phyloP scores from a whole-genome alignment of 2,888 invertebrate species.

The Adelognathus sp. region DNA sequence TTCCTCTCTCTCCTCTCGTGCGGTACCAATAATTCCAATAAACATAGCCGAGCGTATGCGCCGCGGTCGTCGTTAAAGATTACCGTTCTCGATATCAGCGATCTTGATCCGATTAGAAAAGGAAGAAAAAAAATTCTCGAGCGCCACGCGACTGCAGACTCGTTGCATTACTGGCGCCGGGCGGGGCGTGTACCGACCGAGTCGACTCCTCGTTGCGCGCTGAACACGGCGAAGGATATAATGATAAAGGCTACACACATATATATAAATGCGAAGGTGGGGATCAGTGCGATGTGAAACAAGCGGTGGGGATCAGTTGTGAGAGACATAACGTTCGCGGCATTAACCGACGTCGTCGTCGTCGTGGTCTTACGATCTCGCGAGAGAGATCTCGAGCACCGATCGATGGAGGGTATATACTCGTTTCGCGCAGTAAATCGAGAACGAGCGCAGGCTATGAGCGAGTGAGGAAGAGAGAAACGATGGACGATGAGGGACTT shows the following conservation, averaged over 20 bases:
- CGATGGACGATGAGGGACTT: neutral
- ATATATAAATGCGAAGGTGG: constrained; percentile 23
- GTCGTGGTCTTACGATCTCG: neutral
- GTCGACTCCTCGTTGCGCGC: constrained; percentile 46
- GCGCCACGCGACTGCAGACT: constrained; percentile 53
- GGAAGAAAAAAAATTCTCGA: constrained; percentile 28
- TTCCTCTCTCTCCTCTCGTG: constrained; percentile 13
- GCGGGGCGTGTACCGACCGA: constrained; percentile 55
- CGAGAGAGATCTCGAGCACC: neutral
- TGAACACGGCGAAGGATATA: constrained; percentile 43
- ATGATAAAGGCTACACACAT: constrained; percentile 50
- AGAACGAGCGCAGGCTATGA: neutral
- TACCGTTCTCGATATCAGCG: constrained; percentile 33
- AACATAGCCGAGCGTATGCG: constrained; percentile 57
- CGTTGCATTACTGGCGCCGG: constrained; percentile 50
- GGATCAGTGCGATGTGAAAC: neutral
- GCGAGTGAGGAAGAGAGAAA: neutral
- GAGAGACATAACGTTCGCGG: neutral
- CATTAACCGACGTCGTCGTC: neutral
- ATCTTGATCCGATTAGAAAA: neutral
- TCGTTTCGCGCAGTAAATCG: neutral
- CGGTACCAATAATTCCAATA: constrained; percentile 62
- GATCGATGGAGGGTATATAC: constrained; percentile 18
- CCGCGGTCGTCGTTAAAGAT: constrained; percentile 55
- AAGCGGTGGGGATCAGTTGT: neutral